Evolutionary conservation across 1,140 invertebrate species (phyloP).

Genomic region (Bombus terrestris): DNA sequence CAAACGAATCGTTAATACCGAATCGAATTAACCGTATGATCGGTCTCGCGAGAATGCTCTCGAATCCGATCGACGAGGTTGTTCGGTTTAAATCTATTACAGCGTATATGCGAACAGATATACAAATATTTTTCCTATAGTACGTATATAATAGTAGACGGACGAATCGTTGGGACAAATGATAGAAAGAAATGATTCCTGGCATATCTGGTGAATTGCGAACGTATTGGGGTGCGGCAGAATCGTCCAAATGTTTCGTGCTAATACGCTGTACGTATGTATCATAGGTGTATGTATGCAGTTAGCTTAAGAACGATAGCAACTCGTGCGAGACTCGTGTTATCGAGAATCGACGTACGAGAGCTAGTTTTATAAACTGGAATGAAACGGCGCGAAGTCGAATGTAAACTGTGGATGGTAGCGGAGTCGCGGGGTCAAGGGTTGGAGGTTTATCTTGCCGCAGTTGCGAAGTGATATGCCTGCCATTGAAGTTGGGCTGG

Average conservation of each 20-base stretch:
- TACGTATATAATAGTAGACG: rapidly evolving
- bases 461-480: constrained; percentile 70
- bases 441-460: constrained; percentile 68
- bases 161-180: neutral
- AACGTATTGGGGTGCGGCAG: neutral
- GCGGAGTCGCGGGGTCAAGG: constrained; percentile 66
- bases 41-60: neutral
- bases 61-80: neutral
- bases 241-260: constrained; percentile 25
- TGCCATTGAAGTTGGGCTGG: constrained; percentile 65
- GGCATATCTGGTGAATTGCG: neutral
- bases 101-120: neutral
- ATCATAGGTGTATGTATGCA: neutral
- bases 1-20: constrained; percentile 12
- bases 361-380: constrained; percentile 70
- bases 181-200: neutral
- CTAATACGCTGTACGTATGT: neutral
- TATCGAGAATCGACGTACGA: constrained; percentile 48
- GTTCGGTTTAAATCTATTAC: constrained; percentile 5
- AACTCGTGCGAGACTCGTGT: constrained; percentile 35
- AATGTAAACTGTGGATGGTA: constrained; percentile 59
- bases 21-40: constrained; percentile 28
- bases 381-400: constrained; percentile 66
- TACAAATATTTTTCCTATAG: neutral
- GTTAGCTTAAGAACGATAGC: constrained; percentile 28